Conservation (phyloP, 2,113 vertebrate genomes). For the Aegotheles bennettii region DNA sequence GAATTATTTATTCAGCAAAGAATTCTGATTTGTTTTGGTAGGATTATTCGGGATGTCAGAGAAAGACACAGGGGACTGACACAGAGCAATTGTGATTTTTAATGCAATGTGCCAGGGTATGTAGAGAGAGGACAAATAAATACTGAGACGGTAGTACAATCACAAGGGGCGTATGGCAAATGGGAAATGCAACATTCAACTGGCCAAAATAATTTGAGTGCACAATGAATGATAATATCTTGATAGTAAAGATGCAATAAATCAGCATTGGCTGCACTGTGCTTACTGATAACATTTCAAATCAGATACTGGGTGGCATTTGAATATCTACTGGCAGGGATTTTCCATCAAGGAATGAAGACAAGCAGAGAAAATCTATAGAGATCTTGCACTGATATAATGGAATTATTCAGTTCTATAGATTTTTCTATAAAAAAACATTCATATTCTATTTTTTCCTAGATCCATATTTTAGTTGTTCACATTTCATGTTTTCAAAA, state of each 20-base stretch:
- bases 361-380: slow-evolving; percentile 3
- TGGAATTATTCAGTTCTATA: not conserved
- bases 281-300: not conserved
- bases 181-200: not conserved
- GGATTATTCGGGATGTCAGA: not conserved
- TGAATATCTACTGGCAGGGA: not conserved
- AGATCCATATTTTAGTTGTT: not conserved
- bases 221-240: not conserved
- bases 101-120: not conserved
- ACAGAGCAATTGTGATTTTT: not conserved
- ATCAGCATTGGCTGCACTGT: not conserved
- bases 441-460: not conserved
- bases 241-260: not conserved
- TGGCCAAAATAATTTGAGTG: not conserved
- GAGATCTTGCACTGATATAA: not conserved
- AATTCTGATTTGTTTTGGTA: not conserved
- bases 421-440: not conserved
- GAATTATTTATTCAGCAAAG: not conserved
- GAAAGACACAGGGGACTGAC: not conserved
- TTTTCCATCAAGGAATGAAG: slow-evolving; percentile 20
- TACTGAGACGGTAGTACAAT: not conserved
- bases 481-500: not conserved
- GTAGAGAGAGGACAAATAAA: not conserved
- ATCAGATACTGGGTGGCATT: not conserved
- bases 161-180: not conserved